Conservation (phyloP, 1,140 invertebrate genomes). For the Drosophila quadrilineata region DNA sequence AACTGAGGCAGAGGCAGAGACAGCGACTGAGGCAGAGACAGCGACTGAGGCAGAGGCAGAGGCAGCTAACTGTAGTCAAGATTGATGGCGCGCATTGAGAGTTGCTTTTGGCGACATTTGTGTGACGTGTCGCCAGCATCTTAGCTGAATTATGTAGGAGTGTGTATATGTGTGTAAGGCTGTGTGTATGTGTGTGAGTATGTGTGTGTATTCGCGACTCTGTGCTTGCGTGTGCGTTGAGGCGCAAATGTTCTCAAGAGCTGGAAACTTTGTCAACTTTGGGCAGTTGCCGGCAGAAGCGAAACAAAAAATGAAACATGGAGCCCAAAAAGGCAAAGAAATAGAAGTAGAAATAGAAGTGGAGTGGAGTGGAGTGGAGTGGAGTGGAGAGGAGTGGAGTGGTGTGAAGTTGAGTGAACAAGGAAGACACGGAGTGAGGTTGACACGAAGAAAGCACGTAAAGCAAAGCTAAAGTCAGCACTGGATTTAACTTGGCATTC, state of each 20-base stretch:
- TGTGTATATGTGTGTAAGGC: constrained; percentile 17
- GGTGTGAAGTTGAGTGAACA: constrained; percentile 17
- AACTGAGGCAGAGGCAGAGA: neutral
- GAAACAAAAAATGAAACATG: constrained; percentile 22
- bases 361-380: too few species aligned
- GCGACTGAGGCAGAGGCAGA: neutral
- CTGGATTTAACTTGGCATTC: constrained; percentile 73
- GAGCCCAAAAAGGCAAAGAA: too few species aligned
- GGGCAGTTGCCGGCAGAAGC: constrained; percentile 14
- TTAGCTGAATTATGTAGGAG: constrained; percentile 66
- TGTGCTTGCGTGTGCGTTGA: constrained; percentile 41
- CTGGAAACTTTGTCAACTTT: constrained; percentile 72
- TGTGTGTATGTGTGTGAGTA: constrained; percentile 4
- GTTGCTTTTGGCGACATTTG: constrained; percentile 73
- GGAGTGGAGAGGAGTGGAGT: too few species aligned
- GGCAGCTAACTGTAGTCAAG: constrained; percentile 37
- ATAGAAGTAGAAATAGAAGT: too few species aligned
- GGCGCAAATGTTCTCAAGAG: constrained; percentile 74
- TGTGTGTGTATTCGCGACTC: constrained; percentile 1
- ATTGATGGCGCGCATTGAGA: constrained; percentile 78
- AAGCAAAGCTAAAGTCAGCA: constrained; percentile 66
- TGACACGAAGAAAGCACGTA: constrained; percentile 36
- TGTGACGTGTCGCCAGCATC: constrained; percentile 71
- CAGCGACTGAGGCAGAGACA: constrained; percentile 16
- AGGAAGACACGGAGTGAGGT: constrained; percentile 14